phyloP scores from a whole-genome alignment of 1,140 invertebrate species.

The Euwallacea similis region DNA sequence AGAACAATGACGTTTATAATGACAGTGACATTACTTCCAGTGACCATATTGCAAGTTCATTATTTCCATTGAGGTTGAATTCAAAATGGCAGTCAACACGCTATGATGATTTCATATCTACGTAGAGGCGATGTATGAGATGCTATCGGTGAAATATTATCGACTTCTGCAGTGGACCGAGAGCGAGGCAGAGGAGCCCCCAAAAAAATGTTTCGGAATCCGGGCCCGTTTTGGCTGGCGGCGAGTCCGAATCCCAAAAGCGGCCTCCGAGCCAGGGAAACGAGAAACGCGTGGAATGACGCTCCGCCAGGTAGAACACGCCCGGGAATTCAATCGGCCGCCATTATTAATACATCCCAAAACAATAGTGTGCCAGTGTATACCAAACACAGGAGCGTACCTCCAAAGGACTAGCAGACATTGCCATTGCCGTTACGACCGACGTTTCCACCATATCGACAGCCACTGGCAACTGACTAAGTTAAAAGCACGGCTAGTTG shows the following conservation, averaged over 20 bases:
- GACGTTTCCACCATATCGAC: too few relatives aligned
- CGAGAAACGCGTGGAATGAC: conserved; percentile 46
- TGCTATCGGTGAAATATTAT: conserved; percentile 1
- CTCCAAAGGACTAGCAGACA: background rate
- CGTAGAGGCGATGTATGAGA: too few relatives aligned
- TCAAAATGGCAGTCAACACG: too few relatives aligned
- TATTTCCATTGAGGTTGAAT: too few relatives aligned
- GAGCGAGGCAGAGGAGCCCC: conserved; percentile 7
- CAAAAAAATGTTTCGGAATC: conserved; percentile 38
- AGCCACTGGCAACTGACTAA: too few relatives aligned
- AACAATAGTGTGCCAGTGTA: conserved; percentile 38
- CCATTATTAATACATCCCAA: conserved; percentile 47
- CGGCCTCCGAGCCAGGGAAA: conserved; percentile 35
- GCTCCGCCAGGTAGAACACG: conserved; percentile 47
- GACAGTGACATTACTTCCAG: too few relatives aligned
- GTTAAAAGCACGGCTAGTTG: too few relatives aligned
- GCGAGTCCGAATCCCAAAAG: conserved; percentile 38
- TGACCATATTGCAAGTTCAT: too few relatives aligned
- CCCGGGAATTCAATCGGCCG: conserved; percentile 48
- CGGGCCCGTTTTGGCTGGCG: conserved; percentile 10
- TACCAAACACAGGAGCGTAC: conserved; percentile 20
- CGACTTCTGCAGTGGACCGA: conserved; percentile 14
- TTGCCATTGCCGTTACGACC: too few relatives aligned
- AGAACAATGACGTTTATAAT: too few relatives aligned
- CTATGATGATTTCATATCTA: too few relatives aligned